Base-by-base conservation (phyloP, 2,797 vertebrate species). In the Danio tinwini region DNA sequence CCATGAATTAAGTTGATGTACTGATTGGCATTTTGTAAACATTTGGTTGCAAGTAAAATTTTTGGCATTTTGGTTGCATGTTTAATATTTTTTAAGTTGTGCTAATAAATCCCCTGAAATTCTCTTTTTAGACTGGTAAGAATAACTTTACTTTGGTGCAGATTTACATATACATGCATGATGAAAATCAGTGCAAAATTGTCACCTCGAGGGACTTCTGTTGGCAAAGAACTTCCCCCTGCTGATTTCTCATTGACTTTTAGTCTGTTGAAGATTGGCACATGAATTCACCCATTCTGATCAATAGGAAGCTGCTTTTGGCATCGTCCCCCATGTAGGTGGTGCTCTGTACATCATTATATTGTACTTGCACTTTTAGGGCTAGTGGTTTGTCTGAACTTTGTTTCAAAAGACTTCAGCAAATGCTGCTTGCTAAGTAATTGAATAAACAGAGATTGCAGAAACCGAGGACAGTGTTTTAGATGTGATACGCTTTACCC, bases 261-360 rank as follows among this genome's bases (percentile, higher is more conserved):
- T 37, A 39, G 9, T n/a, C n/a, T 52, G n/a, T 39, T 69, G 14
- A 52, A 11, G 16, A 50, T n/a, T 52, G 29, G 29, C 47, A 39
- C 47, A 39, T n/a, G 8, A 69, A 4, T 69, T 50, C 0, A 29
- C 0, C 9, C 9, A 4, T n/a, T 21, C 17, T 69, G 29, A 11
- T 69, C 65, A 69, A 39, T 12, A 39, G 14, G 3, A n/a, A n/a
- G 65, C 21, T 11, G 65, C 21, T 39, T 68, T 68, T 68, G 19
- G 7, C 45, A 50, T 14, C 2, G 2, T 68, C 29, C 14, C 7
- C 65, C n/a, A 21, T 52, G 21, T 69, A 6, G 65, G 47, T 5
- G 3, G 65, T 39, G 14, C 47, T 69, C n/a, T 6, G 13, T 69
- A 12, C 65, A 17, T 39, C 3, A 3, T 5, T 12, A n/a, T 0